phyloP scores from a whole-genome alignment of 2,797 vertebrate genomes.

The Graptemys geographica region DNA sequence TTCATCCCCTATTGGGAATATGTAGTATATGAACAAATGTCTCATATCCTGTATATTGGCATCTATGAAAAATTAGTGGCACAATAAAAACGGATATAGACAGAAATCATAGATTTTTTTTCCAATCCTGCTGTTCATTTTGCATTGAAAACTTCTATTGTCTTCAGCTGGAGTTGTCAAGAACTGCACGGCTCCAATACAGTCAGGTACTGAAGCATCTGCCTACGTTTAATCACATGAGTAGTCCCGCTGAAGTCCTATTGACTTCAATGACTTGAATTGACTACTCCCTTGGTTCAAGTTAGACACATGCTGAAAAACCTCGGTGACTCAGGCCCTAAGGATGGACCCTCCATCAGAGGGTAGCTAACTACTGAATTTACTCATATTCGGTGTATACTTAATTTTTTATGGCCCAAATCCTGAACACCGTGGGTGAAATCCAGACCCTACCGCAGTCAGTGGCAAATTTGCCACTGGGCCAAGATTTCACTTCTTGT shows the following conservation, averaged over 20 bases:
- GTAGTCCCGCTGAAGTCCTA: not conserved
- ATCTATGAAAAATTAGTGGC: not conserved
- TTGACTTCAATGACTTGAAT: too few species aligned
- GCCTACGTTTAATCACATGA: conserved; percentile 67
- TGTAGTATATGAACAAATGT: not conserved
- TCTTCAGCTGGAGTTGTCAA: not conserved
- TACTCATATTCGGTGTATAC: rapidly evolving
- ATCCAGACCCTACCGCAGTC: conserved; percentile 25
- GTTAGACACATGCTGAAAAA: not conserved
- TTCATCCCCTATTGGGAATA: not conserved
- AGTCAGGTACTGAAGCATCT: conserved; percentile 45
- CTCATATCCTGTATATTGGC: not conserved
- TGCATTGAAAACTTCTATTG: conserved; percentile 22
- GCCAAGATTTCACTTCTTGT: not conserved
- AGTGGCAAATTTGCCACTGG: rapidly evolving
- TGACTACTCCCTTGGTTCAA: not conserved
- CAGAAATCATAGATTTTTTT: conserved; percentile 9
- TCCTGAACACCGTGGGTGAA: not conserved
- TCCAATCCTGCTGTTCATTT: conserved; percentile 1
- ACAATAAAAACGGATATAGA: not conserved
- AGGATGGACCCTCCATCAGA: rapidly evolving
- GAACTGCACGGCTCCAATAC: not conserved
- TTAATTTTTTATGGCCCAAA: not conserved
- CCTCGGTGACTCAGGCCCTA: not conserved
- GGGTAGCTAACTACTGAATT: not conserved